Base-by-base conservation (phyloP, 1,140 invertebrate species). In the Halictus rubicundus region DNA sequence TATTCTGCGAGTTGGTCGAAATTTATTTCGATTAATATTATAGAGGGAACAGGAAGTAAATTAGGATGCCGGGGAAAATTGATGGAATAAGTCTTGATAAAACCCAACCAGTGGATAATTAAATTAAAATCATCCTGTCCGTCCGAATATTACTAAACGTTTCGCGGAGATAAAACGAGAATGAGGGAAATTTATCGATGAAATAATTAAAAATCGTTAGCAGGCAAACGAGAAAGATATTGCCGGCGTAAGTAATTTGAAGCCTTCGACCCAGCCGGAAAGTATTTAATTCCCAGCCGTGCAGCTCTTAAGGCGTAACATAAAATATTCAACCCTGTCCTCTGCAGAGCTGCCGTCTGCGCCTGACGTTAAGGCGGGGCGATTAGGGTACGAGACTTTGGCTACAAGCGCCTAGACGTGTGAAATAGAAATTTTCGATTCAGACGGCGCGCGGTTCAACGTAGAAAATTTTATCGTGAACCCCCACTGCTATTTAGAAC, bases 291-390 rank as follows among this genome's bases (percentile, higher is more conserved):
- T 84, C 64, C 78, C 46, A 21, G 59, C 72, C 64, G 54, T 42
- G 66, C 52, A 72, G 83, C 71, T 71, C 79, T 85, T 82, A 85
- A 86, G 85, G 75, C 63, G 75, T 42, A 63, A 78, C 80, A 76
- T 86, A 72, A 86, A 86, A 86, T 85, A 86, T 86, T 86, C 84
- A 86, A 81, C 73, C 83, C 72, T 85, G 84, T 83, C 81, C 69
- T 80, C 76, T 54, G 37, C 84, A 86, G 84, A 42, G 70, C 52
- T 68, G 68, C 78, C 64, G 68, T 65, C 80, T 86, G 84, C 60
- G 72, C 75, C 80, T 83, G 84, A 86, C 83, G 84, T 81, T 76
- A 85, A 86, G 80, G 80, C 76, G 68, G 75, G 54, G 23, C 83
- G 73, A 79, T 85, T 82, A 86, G 49, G 68, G 83, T 66, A 80